Percentiles rank a stretch among this genome's conserved stretches.
Evolutionary conservation across 2,797 vertebrate species (phyloP).

Genomic region (Halcyon smyrnensis): DNA sequence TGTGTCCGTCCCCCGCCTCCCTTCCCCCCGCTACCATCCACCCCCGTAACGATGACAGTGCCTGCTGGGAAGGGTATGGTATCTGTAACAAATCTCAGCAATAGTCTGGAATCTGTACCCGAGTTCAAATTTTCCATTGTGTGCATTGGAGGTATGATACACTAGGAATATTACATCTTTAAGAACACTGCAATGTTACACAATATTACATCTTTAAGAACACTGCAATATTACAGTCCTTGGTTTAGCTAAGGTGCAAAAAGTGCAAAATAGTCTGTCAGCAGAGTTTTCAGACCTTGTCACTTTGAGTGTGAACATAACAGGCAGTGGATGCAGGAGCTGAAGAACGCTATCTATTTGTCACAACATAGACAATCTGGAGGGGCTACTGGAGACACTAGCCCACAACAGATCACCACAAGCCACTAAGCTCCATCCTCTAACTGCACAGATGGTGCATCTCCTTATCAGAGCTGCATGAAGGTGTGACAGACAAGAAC

Average conservation of each 20-base stretch:
- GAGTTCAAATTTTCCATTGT: background rate
- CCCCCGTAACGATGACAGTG: background rate
- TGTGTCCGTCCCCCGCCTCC: background rate
- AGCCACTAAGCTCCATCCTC: background rate
- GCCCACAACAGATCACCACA: rapidly evolving
- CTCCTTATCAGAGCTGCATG: background rate
- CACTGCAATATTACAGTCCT: background rate
- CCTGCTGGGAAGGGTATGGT: background rate
- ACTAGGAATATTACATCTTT: background rate
- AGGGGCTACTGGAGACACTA: background rate
- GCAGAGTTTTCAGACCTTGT: background rate
- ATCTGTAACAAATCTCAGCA: background rate
- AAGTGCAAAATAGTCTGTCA: background rate
- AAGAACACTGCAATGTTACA: background rate
- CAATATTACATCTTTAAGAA: background rate
- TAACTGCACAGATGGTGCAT: rapidly evolving
- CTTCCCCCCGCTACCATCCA: too few relatives aligned
- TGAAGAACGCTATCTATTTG: background rate
- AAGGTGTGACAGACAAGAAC: background rate
- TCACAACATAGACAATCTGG: background rate
- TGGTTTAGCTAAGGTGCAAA: background rate
- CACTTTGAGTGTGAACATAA: background rate
- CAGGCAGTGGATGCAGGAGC: background rate
- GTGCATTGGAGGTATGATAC: background rate
- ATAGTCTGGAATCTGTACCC: background rate